Base-by-base conservation (phyloP, 2,797 vertebrate genomes). In the Myripristis murdjan region DNA sequence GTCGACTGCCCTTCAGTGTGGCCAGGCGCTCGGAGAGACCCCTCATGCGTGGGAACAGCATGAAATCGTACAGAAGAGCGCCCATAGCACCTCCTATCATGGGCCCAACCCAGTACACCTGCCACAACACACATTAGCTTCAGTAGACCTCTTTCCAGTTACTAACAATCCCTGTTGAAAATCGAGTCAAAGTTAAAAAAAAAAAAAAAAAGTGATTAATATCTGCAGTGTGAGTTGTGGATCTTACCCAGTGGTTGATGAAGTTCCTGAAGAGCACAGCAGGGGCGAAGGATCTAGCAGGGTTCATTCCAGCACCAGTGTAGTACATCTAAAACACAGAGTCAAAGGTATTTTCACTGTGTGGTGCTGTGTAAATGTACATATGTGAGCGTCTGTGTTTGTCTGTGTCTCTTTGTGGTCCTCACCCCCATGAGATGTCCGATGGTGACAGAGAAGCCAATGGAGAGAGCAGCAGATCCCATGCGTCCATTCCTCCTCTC, bases 91-190 rank as follows among this genome's bases (percentile, higher is more conserved):
- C 96, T 3, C 97, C 97, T 28, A 97, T 96, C 93, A 98, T 92
- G n/a, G 97, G 97, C 60, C 97, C 97, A 58, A 98, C 96, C 97
- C 97, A 97, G 90, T 96, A 97, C 31, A 97, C 96, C 97, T 97
- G 31, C 44, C 73, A 14, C 0, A 20, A 70, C 24, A 80, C 61
- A 41, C 28, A 56, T 28, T 22, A 61, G 6, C 4, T 18, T 47
- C 14, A 33, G 44, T 3, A 57, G 47, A 18, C 52, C 22, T 16
- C 20, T 2, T 1, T 39, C 12, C 37, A 10, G 33, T 35, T 5
- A 35, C 35, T 23, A 2, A 43, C 52, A 12, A 66, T 9, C 16
- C 7, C 16, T 28, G n/a, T 10, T 64, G 18, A 28, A 33, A 24
- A 22, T 5, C 7, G 39, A 23, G 8, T 39, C 63, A 47, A 39